phyloP scores from a whole-genome alignment of 2,113 vertebrate genomes.

The Psephotus haematonotus region DNA sequence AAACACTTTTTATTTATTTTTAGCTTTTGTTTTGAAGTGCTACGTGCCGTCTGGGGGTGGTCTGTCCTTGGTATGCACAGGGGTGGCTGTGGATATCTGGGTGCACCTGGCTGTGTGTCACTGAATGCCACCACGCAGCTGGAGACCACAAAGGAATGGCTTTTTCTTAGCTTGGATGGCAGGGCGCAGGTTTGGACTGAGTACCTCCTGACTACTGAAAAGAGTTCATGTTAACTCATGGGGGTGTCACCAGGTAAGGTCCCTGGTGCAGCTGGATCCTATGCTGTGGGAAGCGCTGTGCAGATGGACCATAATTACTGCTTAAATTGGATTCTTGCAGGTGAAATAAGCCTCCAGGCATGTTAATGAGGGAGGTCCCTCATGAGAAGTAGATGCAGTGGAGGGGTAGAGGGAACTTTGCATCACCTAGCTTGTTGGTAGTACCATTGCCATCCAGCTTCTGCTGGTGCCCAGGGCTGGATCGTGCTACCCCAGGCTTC shows the following conservation, averaged over 20 bases:
- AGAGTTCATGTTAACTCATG: neutral
- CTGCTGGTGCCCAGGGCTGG: neutral
- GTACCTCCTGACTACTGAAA: neutral
- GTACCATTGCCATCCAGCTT: neutral
- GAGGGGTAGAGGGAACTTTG: neutral
- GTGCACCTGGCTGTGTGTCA: neutral
- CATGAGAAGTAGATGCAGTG: neutral
- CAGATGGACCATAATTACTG: neutral
- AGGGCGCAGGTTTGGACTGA: fast-evolving
- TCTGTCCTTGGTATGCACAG: neutral
- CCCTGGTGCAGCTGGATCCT: neutral
- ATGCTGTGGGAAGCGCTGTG: neutral
- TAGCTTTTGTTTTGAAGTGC: slow-evolving; percentile 1
- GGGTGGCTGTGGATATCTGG: neutral
- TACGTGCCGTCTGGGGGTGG: neutral
- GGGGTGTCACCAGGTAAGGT: neutral
- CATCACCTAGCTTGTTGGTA: neutral
- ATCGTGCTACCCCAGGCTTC: neutral
- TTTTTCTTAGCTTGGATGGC: neutral
- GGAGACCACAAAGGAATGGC: fast-evolving
- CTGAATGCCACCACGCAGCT: neutral
- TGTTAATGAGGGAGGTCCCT: neutral
- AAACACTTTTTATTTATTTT: neutral
- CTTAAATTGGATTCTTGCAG: neutral
- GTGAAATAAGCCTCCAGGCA: neutral